phyloP scores from a whole-genome alignment of 2,888 invertebrate species.

The Protophormia terraenovae region DNA sequence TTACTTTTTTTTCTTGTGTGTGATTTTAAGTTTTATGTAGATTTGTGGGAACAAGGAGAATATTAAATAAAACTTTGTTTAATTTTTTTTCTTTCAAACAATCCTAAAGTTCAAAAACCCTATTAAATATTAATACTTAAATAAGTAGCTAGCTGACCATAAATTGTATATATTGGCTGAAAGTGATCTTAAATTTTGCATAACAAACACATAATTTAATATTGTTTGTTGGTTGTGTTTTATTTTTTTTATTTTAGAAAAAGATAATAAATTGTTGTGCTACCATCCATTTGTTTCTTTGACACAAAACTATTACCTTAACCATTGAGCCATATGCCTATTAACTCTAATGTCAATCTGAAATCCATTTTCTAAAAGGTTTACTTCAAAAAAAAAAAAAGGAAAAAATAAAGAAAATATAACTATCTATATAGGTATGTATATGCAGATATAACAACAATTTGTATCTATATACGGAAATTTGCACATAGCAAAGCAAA shows the following conservation, averaged over 20 bases:
- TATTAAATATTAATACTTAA: background rate
- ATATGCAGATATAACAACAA: background rate
- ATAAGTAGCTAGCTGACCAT: background rate
- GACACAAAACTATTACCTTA: slow-evolving; percentile 64
- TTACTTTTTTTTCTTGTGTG: background rate
- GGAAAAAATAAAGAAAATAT: background rate
- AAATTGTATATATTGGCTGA: slow-evolving; percentile 21
- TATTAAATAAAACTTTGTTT: slow-evolving; percentile 33
- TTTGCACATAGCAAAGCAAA: slow-evolving; percentile 22
- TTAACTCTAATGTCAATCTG: slow-evolving; percentile 65
- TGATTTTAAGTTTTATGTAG: background rate
- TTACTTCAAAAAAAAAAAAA: slow-evolving; percentile 1
- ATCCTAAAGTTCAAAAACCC: slow-evolving; percentile 33
- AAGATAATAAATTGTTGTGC: slow-evolving; percentile 59
- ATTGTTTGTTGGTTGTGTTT: slow-evolving; percentile 18
- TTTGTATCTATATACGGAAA: slow-evolving; percentile 34
- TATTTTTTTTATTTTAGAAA: background rate
- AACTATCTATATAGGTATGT: background rate
- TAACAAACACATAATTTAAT: slow-evolving; percentile 54
- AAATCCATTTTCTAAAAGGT: slow-evolving; percentile 65
- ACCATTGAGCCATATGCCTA: slow-evolving; percentile 62
- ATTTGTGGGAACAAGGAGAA: slow-evolving; percentile 51
- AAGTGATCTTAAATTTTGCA: slow-evolving; percentile 33
- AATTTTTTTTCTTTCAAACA: background rate
- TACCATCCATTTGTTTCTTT: slow-evolving; percentile 60